A percentile compares a stretch with the other conserved stretches of the same genome.
Conservation (phyloP, 2,888 invertebrate species). For the Scaeva pyrastri region DNA sequence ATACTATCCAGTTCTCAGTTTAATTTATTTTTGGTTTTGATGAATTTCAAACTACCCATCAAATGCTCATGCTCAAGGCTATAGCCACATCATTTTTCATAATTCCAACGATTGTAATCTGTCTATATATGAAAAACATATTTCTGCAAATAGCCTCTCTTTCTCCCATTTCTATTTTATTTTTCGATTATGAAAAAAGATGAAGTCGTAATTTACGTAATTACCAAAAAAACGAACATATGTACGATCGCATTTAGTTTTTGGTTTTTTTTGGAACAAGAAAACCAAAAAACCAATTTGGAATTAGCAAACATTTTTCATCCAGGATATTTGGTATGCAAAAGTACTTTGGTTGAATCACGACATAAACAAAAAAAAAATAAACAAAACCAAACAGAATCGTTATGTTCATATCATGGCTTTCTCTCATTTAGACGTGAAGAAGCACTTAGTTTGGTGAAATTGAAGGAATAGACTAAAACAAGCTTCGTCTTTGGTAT, state of each 20-base stretch:
- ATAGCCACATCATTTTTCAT: constrained; percentile 7
- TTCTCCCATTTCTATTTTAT: constrained; percentile 9
- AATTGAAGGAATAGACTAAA: constrained; percentile 20
- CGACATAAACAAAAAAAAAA: constrained; percentile 45
- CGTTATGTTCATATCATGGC: constrained; percentile 58
- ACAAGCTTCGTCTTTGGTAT: constrained; percentile 14
- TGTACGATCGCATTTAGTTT: constrained; percentile 45
- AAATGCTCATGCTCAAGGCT: background rate
- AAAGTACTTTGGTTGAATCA: constrained; percentile 61
- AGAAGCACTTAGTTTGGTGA: constrained; percentile 39
- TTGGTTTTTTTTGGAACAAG: background rate
- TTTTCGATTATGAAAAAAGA: constrained; percentile 49
- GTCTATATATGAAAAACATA: constrained; percentile 13
- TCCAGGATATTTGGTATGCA: constrained; percentile 66
- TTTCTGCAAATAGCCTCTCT: constrained; percentile 54
- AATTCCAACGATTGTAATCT: constrained; percentile 41
- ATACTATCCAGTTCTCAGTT: constrained; percentile 33
- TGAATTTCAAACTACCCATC: constrained; percentile 31
- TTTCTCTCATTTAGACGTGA: constrained; percentile 62
- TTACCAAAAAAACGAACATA: too few relatives aligned
- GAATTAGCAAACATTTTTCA: constrained; percentile 61
- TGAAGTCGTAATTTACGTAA: constrained; percentile 58
- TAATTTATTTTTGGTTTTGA: constrained; percentile 5
- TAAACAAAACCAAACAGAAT: background rate
- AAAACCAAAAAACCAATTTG: background rate